Conservation (phyloP, 2,113 vertebrate species). For the Heterochromis multidens region DNA sequence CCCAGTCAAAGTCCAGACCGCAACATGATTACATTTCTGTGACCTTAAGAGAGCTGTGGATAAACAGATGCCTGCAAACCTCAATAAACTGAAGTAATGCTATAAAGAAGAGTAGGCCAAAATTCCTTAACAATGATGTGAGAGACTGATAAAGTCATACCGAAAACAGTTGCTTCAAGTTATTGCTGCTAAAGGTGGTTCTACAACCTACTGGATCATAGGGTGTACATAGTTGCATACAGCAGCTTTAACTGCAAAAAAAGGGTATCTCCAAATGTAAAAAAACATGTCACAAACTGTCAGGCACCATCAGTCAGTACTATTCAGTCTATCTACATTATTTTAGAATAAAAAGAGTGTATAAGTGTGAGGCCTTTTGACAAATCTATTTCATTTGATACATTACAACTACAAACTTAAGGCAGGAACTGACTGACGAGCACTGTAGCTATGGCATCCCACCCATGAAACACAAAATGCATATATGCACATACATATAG, state of each 20-base stretch:
- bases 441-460: neutral
- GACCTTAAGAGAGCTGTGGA: neutral
- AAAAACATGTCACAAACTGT: no score
- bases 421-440: neutral
- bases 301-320: neutral
- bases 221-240: no score
- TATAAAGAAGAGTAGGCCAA: neutral
- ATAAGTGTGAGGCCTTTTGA: no score
- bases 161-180: neutral
- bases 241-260: neutral
- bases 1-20: neutral
- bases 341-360: no score
- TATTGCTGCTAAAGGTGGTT: neutral
- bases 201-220: no score
- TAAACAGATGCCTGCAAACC: neutral
- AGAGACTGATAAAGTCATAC: neutral
- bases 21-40: neutral
- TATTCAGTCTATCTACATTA: no score
- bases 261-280: no score
- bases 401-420: neutral
- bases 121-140: neutral
- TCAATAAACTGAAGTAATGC: neutral
- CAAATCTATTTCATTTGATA: neutral
- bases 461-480: neutral
- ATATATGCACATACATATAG: neutral